Evolutionary conservation across 2,888 invertebrate genomes (phyloP), one percentile per base, ranked within the genome.

Genomic region (Petrolisthes manimaculis): DNA sequence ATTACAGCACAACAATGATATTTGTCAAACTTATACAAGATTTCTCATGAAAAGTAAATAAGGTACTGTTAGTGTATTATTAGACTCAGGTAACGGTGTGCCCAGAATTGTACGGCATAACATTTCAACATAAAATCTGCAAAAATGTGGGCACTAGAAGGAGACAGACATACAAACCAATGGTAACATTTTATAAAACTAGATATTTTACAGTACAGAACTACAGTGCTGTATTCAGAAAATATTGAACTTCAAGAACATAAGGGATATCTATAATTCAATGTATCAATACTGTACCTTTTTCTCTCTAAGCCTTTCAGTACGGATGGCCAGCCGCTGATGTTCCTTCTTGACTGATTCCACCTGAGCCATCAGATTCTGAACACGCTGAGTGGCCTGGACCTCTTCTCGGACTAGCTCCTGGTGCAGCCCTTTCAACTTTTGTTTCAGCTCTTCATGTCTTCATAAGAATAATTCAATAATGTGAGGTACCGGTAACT

Each of bases 341-440:
- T 88, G 84, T 81, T 88, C 88, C 56, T 77, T 88, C 74, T 67
- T 84, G 61, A 88, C 54, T 53, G 88, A 53, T 18, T 88, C 84
- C 21, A 88, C 88, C 51, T 81, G 84, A 54, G 88, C 51, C 12
- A 88, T n/a, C 51, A 88, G 74, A 37, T n/a, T 75, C n/a, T 80
- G 84, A n/a, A 84, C 67, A 21, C 84, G 69, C 61, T 88, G 84
- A 12, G 80, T 67, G n/a, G 88, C 79, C 24, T 88, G 81, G 12
- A 77, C 55, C 14, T 88, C 88, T 8, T 81, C 84, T 24, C 61
- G 84, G 51, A 75, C 18, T 2, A 88, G 75, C 18, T 88, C 88
- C 21, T 61, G 71, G 18, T 88, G 88, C 14, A 88, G 51, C 5
- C 61, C 67, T 51, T 84, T 88, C n/a, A 88, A 67, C 75, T 88